These are phyloP conservation scores for Drosophila melanica DNA, from an alignment of 1,140 invertebrate genomes.

Conservation along the genomic window DNA sequence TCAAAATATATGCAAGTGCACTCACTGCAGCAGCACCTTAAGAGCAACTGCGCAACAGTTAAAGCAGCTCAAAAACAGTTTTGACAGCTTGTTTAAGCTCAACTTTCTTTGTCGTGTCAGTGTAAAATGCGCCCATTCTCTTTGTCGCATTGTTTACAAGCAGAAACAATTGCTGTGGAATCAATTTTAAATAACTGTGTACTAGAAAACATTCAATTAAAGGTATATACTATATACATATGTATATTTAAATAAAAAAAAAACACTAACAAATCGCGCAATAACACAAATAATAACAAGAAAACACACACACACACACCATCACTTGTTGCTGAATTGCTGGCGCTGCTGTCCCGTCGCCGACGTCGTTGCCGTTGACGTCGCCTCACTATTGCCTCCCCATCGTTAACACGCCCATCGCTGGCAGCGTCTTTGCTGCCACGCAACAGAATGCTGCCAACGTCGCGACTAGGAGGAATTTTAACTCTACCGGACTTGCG, in stretches of 20 bases:
- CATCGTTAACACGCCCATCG: constrained; percentile 34
- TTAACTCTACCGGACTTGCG: constrained; percentile 82
- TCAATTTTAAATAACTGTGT: constrained; percentile 3
- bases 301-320: constrained; percentile 44
- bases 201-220: not conserved
- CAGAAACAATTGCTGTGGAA: constrained; percentile 5
- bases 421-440: constrained; percentile 42
- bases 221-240: constrained; percentile 26
- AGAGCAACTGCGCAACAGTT: constrained; percentile 5
- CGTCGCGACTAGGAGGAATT: constrained; percentile 68
- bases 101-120: constrained; percentile 18
- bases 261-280: constrained; percentile 38
- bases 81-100: constrained; percentile 3
- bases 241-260: constrained; percentile 24
- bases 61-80: not conserved
- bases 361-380: constrained; percentile 23
- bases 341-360: constrained; percentile 48
- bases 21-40: not conserved
- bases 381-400: constrained; percentile 13
- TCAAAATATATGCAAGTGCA: not conserved
- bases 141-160: not conserved
- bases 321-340: constrained; percentile 66
- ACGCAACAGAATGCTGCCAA: constrained; percentile 65
- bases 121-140: not conserved
- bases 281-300: constrained; percentile 38